Evolutionary conservation across 1,140 invertebrate species (phyloP).

Genomic region (Melipona quadrifasciata): DNA sequence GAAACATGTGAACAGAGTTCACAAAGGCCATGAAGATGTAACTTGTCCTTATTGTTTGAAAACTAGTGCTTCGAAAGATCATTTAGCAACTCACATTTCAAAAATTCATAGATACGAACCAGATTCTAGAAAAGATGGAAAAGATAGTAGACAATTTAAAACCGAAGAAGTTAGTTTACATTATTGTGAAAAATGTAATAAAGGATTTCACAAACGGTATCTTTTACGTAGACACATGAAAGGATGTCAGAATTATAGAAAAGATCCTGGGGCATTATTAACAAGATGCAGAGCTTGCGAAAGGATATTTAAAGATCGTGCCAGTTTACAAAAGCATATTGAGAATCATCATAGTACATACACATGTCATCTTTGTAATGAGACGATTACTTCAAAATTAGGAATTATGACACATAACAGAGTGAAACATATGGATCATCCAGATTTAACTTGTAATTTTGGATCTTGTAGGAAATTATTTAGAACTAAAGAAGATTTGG

Average conservation of each 20-base stretch:
- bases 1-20: conserved; percentile 85
- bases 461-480: conserved; percentile 83
- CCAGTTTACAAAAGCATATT: conserved; percentile 83
- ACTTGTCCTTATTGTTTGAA: conserved; percentile 84
- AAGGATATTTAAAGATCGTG: conserved; percentile 83
- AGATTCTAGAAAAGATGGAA: conserved; percentile 69
- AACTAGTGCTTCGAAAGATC: conserved; percentile 84
- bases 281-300: conserved; percentile 83
- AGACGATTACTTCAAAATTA: conserved; percentile 82
- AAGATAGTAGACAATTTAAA: conserved; percentile 47
- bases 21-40: conserved; percentile 84
- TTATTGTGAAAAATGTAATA: conserved; percentile 83
- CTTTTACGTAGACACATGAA: conserved; percentile 83
- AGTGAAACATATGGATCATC: conserved; percentile 83
- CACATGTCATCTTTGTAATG: conserved; percentile 83
- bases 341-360: conserved; percentile 83
- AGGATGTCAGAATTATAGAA: conserved; percentile 82
- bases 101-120: conserved; percentile 83
- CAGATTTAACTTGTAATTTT: conserved; percentile 81
- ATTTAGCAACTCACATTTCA: conserved; percentile 83
- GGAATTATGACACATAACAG: conserved; percentile 85
- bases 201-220: conserved; percentile 82
- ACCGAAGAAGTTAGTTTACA: conserved; percentile 80
- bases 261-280: conserved; percentile 81
- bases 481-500: conserved; percentile 82